Evolutionary conservation across 2,888 invertebrate species (phyloP).

Genomic region (Masnerella sp.): DNA sequence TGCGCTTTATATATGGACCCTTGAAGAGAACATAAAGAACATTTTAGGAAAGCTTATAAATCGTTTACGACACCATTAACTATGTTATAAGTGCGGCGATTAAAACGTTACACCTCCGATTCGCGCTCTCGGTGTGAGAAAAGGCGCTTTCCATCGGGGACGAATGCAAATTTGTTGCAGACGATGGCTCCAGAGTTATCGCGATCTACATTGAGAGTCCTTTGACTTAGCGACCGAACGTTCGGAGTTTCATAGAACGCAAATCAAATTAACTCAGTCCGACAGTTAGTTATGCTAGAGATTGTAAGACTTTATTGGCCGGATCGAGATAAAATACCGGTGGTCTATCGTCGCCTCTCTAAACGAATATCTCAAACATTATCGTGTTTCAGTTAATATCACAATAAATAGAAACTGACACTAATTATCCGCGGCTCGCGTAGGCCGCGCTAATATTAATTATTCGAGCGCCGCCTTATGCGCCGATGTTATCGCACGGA

Average conservation of each 20-base stretch:
- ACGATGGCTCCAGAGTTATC: conserved; percentile 31
- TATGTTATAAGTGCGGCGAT: conserved; percentile 20
- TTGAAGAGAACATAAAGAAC: too few species aligned
- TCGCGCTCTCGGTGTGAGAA: too few species aligned
- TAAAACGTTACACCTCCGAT: conserved; percentile 23
- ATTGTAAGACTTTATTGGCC: conserved; percentile 54
- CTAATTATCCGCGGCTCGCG: conserved; percentile 50
- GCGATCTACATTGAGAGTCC: conserved; percentile 37
- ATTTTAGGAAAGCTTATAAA: conserved; percentile 17
- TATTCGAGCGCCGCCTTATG: conserved; percentile 36
- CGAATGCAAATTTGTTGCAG: conserved; percentile 25
- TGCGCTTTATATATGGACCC: too few species aligned
- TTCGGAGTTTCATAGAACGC: conserved; percentile 45
- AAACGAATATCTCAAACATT: conserved; percentile 56
- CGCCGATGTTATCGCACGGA: conserved; percentile 33
- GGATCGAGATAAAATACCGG: conserved; percentile 57
- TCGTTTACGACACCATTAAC: conserved; percentile 23
- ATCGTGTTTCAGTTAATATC: conserved; percentile 59
- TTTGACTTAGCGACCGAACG: conserved; percentile 25
- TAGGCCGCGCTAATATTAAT: conserved; percentile 39
- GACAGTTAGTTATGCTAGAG: conserved; percentile 57
- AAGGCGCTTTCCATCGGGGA: neutral
- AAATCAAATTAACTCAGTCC: conserved; percentile 54
- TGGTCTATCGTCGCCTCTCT: conserved; percentile 61
- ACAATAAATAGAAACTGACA: conserved; percentile 60